Evolutionary conservation across 2,888 invertebrate species (phyloP).

Genomic region (Scaptomyza reducta): DNA sequence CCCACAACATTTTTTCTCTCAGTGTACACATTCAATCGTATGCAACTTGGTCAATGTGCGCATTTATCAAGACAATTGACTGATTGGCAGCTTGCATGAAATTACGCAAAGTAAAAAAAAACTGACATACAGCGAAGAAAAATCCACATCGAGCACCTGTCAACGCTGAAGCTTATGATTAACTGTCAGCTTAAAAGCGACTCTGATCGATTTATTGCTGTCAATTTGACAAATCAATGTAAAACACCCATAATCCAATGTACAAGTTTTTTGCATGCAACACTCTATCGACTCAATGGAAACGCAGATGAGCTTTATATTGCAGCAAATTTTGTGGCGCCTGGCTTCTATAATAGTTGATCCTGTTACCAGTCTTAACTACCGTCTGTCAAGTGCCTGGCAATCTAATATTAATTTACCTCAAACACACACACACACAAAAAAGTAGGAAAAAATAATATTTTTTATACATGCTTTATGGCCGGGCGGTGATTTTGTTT

Average conservation of each 20-base stretch:
- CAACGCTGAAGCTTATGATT: constrained; percentile 72
- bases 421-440: neutral
- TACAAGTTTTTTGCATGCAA: no score
- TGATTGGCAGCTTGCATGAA: constrained; percentile 80
- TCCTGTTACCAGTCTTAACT: constrained; percentile 48
- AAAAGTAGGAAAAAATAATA: neutral
- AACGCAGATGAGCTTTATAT: constrained; percentile 40
- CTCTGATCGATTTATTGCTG: constrained; percentile 81
- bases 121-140: neutral
- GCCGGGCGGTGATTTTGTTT: constrained; percentile 62
- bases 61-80: constrained; percentile 80
- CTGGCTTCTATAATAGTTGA: neutral
- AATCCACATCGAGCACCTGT: constrained; percentile 49
- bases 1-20: neutral
- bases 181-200: constrained; percentile 70
- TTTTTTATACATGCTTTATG: neutral
- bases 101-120: constrained; percentile 58
- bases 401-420: constrained; percentile 66
- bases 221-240: constrained; percentile 81
- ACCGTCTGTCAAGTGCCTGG: constrained; percentile 59
- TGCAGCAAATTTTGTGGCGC: constrained; percentile 4
- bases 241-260: constrained; percentile 13
- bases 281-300: constrained; percentile 35
- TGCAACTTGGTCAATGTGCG: constrained; percentile 71
- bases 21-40: constrained; percentile 4